Conservation (phyloP, 2,888 invertebrate species). For the Tridacna crocea region DNA sequence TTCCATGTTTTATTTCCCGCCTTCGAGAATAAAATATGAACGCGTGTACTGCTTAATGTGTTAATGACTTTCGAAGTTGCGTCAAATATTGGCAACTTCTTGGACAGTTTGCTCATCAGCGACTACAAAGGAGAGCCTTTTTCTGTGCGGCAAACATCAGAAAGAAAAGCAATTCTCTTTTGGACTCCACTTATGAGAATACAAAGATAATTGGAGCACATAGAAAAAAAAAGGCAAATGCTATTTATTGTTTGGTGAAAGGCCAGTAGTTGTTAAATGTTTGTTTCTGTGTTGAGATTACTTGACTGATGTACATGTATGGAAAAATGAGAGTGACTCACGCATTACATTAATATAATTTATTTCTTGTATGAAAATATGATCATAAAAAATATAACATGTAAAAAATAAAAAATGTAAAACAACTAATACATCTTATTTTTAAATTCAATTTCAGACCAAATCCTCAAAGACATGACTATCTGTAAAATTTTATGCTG, state of each 20-base stretch:
- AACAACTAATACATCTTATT: background rate
- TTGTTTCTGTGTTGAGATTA: constrained; percentile 19
- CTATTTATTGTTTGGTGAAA: background rate
- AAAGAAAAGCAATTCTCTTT: no score
- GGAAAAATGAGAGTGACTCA: background rate
- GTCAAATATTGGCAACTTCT: no score
- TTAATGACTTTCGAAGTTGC: no score
- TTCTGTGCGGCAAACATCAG: no score
- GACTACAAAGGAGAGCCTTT: no score
- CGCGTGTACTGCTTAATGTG: background rate
- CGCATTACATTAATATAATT: constrained; percentile 21
- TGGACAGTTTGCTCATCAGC: no score
- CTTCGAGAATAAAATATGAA: background rate
- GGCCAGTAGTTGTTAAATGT: constrained; percentile 23
- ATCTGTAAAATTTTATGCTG: no score
- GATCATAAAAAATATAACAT: constrained; percentile 14
- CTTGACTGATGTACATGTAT: constrained; percentile 16
- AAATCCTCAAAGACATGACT: no score
- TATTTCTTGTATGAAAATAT: constrained; percentile 26
- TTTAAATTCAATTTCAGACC: no score
- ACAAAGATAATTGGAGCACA: background rate
- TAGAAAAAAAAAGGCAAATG: background rate
- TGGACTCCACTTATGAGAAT: no score
- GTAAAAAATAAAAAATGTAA: constrained; percentile 7
- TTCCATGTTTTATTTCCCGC: constrained; percentile 7